Percentiles rank a stretch among this genome's conserved stretches.
These are phyloP conservation scores for Habroteleia sp. DNA, from an alignment of 2,888 invertebrate genomes.

Conservation along the genomic window DNA sequence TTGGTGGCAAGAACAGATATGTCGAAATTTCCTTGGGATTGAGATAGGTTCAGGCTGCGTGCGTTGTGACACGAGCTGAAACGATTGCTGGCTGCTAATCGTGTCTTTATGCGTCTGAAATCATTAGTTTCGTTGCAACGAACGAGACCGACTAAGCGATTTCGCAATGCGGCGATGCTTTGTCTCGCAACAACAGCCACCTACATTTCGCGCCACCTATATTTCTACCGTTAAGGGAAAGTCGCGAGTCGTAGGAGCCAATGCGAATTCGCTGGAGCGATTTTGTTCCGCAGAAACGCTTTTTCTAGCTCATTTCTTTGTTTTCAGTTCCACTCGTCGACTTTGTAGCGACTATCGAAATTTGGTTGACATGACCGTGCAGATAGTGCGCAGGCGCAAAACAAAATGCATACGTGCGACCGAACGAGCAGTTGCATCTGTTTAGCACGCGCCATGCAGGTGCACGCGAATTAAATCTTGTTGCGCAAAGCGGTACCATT, in stretches of 20 bases:
- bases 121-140: conserved; percentile 1
- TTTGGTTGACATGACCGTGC: conserved; percentile 11
- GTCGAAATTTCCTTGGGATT: too few species aligned
- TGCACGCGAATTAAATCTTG: conserved; percentile 73
- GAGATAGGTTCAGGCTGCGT: too few species aligned
- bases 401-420: conserved; percentile 27
- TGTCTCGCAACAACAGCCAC: conserved; percentile 16
- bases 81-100: too few species aligned
- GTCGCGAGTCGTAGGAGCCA: too few species aligned
- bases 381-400: conserved; percentile 7
- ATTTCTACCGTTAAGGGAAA: conserved; percentile 11
- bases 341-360: too few species aligned
- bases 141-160: conserved; percentile 10
- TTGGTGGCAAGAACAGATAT: too few species aligned
- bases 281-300: too few species aligned
- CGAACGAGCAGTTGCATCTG: conserved; percentile 72
- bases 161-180: conserved; percentile 25
- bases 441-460: conserved; percentile 74
- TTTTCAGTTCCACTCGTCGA: too few species aligned
- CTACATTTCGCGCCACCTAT: conserved; percentile 12
- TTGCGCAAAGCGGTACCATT: conserved; percentile 65
- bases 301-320: too few species aligned
- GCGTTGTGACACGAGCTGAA: too few species aligned
- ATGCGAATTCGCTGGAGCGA: too few species aligned
- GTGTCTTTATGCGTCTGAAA: not conserved